Conservation (phyloP, 1,140 invertebrate genomes). For the Metaphire vulgaris region DNA sequence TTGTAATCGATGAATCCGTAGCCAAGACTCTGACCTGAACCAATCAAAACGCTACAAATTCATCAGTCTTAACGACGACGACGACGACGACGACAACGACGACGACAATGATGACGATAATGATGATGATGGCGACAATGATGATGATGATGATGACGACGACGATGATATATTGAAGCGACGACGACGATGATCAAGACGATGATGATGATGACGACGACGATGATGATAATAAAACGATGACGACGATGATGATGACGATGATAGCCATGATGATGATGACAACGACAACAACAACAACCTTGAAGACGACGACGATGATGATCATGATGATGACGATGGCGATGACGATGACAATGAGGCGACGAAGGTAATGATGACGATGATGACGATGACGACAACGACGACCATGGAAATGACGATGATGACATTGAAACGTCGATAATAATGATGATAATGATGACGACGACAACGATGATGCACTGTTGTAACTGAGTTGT, state of each 20-base stretch:
- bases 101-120: not conserved
- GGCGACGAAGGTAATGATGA: not conserved
- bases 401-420: not conserved
- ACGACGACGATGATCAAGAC: not conserved
- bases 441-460: not conserved
- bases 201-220: conserved; percentile 3
- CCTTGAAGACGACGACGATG: conserved; percentile 1
- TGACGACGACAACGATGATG: not conserved
- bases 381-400: not conserved
- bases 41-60: not conserved
- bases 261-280: conserved; percentile 17
- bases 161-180: not conserved
- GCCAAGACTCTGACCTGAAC: conserved; percentile 87
- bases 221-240: conserved; percentile 5
- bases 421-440: not conserved
- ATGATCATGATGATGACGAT: not conserved
- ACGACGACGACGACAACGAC: not conserved
- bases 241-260: conserved; percentile 21
- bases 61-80: not conserved
- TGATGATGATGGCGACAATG: not conserved
- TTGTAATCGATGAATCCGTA: conserved; percentile 87
- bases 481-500: no score
- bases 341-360: not conserved
- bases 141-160: not conserved
- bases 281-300: not conserved